phyloP scores from a whole-genome alignment of 1,140 invertebrate genomes.

The Cotesia vestalis region DNA sequence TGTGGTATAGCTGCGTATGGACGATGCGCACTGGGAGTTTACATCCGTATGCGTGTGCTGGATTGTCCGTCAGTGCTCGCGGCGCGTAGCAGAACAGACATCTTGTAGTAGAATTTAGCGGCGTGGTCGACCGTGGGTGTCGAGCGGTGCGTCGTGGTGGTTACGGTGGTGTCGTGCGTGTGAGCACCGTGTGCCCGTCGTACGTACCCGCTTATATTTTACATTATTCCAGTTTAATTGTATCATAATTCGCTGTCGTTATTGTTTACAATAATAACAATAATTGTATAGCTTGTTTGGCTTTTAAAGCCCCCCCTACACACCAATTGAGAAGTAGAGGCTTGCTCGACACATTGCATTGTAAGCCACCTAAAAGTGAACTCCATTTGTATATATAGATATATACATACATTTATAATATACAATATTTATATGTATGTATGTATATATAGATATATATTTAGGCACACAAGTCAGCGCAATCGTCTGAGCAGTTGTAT shows the following conservation, averaged over 20 bases:
- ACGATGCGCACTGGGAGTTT: conserved; percentile 47
- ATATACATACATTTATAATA: no score
- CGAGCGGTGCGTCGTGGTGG: conserved; percentile 47
- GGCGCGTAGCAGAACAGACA: conserved; percentile 58
- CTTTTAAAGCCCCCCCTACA: conserved; percentile 6
- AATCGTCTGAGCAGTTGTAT: background rate
- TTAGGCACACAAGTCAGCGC: no score
- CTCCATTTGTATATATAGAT: background rate
- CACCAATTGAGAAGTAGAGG: no score
- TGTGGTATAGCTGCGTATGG: conserved; percentile 45
- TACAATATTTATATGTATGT: no score
- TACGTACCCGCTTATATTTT: conserved; percentile 8
- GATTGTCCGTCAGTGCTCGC: conserved; percentile 56
- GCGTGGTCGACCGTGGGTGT: conserved; percentile 57
- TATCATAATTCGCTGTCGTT: conserved; percentile 1
- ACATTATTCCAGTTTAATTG: background rate
- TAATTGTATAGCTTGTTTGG: background rate
- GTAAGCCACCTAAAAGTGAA: background rate
- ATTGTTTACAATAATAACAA: no score
- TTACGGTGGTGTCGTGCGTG: conserved; percentile 39
- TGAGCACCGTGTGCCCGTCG: conserved; percentile 43
- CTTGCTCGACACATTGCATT: no score
- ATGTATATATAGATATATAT: no score
- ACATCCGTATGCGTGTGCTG: conserved; percentile 49
- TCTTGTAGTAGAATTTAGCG: conserved; percentile 63